Percentiles rank a stretch among this genome's conserved stretches.
Evolutionary conservation across 2,113 vertebrate genomes (phyloP).

Genomic region (Catagonus wagneri): DNA sequence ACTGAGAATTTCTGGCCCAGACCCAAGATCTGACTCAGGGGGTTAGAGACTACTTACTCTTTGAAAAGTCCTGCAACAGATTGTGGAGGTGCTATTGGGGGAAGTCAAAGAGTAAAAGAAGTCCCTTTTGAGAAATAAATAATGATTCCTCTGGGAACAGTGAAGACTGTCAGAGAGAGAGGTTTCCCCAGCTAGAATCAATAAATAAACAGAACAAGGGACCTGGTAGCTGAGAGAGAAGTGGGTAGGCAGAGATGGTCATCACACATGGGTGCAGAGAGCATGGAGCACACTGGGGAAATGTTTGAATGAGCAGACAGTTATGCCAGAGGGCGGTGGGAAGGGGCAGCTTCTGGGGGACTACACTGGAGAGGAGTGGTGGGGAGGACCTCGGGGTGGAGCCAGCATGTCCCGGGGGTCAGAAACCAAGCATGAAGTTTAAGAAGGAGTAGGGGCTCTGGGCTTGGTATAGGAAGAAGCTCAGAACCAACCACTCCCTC

Average conservation of each 20-base stretch:
- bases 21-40: conserved; percentile 16
- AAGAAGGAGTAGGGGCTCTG: not conserved
- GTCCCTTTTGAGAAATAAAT: conserved; percentile 32
- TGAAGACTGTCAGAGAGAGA: not conserved
- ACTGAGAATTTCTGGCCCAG: conserved; percentile 21
- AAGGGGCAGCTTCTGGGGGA: not conserved
- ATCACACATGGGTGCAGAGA: not conserved
- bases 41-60: not conserved
- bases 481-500: not conserved
- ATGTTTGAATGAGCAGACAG: not conserved
- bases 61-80: conserved; percentile 30
- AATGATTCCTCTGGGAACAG: conserved; percentile 8
- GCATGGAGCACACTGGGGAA: not conserved
- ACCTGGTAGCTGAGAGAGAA: not conserved
- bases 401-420: not conserved
- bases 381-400: not conserved
- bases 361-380: not conserved
- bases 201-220: not conserved
- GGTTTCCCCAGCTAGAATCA: not conserved
- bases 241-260: not conserved
- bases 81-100: not conserved
- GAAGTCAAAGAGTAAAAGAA: conserved; percentile 25
- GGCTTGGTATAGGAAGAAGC: not conserved
- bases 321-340: not conserved
- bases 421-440: not conserved